A percentile compares a stretch with the other conserved stretches of the same genome.
phyloP scores from a whole-genome alignment of 1,140 invertebrate species.

The Trichoplusia ni region DNA sequence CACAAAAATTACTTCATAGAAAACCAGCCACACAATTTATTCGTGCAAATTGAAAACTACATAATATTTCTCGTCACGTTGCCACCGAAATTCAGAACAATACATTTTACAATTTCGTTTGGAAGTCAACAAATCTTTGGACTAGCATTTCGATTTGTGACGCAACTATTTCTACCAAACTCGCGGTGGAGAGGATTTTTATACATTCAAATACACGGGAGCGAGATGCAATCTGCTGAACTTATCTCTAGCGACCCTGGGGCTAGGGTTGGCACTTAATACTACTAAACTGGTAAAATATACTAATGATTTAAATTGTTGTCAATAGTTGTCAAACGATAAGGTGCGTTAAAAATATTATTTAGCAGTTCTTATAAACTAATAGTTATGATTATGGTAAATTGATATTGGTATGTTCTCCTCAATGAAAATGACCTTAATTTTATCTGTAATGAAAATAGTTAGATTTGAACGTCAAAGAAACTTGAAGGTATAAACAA shows the following conservation, averaged over 20 bases:
- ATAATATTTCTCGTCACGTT: not conserved
- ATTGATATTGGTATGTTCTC: no score
- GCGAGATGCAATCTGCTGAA: constrained; percentile 11
- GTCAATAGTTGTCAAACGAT: no score
- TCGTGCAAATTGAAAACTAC: not conserved
- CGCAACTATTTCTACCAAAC: constrained; percentile 8
- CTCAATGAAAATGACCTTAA: no score
- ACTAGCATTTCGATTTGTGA: not conserved
- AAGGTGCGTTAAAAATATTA: no score
- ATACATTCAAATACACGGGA: constrained; percentile 10
- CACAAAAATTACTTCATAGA: no score
- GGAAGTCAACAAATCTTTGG: constrained; percentile 6
- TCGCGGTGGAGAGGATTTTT: not conserved
- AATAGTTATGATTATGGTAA: no score
- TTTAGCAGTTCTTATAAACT: no score
- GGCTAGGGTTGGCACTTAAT: not conserved
- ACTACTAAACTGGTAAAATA: no score
- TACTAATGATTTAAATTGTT: no score
- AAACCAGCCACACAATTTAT: not conserved
- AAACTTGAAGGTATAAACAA: not conserved
- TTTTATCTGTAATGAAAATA: no score
- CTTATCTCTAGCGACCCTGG: not conserved
- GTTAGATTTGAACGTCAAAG: no score
- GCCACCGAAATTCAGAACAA: not conserved
- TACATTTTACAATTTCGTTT: not conserved